Percentiles rank a stretch among this genome's conserved stretches.
These are phyloP conservation scores for Brachionus koreanus DNA, from an alignment of 1,140 invertebrate genomes.

Conservation along the genomic window DNA sequence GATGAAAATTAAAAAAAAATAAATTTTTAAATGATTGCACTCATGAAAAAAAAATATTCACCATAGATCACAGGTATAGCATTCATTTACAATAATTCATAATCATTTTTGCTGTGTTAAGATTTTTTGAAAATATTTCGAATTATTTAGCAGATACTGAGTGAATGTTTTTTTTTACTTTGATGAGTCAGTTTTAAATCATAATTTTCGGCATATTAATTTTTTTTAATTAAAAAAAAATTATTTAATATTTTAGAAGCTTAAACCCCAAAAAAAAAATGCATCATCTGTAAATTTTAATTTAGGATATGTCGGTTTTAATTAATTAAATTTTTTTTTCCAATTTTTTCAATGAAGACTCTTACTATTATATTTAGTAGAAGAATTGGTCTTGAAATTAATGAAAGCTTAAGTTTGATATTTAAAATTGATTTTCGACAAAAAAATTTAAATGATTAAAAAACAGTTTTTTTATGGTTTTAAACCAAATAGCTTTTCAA, in stretches of 20 bases:
- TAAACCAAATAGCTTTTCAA: background rate
- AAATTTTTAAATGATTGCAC: too few relatives aligned
- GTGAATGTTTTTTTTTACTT: too few relatives aligned
- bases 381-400: background rate
- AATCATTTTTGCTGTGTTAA: too few relatives aligned
- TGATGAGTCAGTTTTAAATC: background rate
- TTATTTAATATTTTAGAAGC: background rate
- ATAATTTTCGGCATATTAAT: background rate
- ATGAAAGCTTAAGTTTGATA: background rate
- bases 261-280: background rate
- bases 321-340: background rate
- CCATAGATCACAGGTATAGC: too few relatives aligned
- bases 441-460: background rate
- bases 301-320: background rate
- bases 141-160: too few relatives aligned
- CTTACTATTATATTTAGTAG: background rate
- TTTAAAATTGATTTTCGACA: background rate
- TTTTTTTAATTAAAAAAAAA: background rate
- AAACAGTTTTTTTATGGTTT: background rate
- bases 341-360: background rate
- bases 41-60: too few relatives aligned
- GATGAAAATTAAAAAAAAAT: too few relatives aligned
- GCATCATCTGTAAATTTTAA: background rate
- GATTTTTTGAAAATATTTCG: too few relatives aligned
- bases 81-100: too few relatives aligned